Conservation (phyloP, 2,113 vertebrate genomes). For the Heloderma charlesbogerti region DNA sequence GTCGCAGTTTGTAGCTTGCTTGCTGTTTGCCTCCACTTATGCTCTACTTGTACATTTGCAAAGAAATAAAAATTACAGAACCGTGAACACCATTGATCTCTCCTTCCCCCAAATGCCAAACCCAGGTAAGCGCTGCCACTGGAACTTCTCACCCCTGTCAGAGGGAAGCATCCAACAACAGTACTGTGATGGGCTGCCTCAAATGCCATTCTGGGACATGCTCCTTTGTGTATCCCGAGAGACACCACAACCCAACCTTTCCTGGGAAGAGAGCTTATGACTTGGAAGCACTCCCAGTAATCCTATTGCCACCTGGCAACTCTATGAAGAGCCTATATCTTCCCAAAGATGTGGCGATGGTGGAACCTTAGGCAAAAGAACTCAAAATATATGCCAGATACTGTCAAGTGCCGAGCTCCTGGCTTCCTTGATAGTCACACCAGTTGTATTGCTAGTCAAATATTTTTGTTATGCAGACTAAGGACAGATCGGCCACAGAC, state of each 20-base stretch:
- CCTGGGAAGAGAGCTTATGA: neutral
- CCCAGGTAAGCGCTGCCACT: neutral
- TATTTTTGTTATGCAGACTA: too few species aligned
- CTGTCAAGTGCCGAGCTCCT: too few species aligned
- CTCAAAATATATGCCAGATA: neutral
- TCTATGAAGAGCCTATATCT: neutral
- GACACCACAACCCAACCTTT: neutral
- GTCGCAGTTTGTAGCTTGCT: neutral
- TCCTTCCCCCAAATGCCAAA: neutral
- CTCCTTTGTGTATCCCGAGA: neutral
- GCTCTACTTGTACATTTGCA: neutral
- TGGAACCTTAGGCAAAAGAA: neutral
- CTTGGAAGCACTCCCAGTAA: neutral
- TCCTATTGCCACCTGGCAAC: neutral
- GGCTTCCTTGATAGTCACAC: too few species aligned
- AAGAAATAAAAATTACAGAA: neutral
- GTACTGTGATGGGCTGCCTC: conserved; percentile 13
- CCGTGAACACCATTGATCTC: neutral
- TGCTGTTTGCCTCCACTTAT: too few species aligned
- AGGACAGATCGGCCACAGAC: too few species aligned
- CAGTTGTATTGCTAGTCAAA: too few species aligned
- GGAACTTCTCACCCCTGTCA: neutral
- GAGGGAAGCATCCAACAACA: neutral
- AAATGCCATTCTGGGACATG: neutral
- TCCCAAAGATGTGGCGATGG: neutral